These are phyloP conservation scores for Daphoenositta chrysoptera DNA, from an alignment of 2,113 vertebrate genomes.

Conservation along the genomic window DNA sequence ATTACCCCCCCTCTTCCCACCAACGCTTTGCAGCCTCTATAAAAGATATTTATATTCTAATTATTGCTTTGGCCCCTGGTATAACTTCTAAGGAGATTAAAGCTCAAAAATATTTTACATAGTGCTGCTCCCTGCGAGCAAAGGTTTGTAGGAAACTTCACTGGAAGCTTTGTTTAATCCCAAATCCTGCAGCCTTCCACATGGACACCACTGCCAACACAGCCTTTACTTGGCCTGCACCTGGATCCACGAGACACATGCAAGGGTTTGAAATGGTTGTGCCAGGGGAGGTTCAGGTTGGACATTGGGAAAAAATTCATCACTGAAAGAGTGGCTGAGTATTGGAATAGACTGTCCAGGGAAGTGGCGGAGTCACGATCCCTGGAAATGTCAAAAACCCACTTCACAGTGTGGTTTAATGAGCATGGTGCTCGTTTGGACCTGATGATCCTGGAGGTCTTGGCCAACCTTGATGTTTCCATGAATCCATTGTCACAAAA, in stretches of 20 bases:
- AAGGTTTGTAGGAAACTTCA: not conserved
- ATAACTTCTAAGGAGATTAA: not conserved
- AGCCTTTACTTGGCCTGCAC: no score
- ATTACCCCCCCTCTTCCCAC: not conserved
- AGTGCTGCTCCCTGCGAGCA: not conserved
- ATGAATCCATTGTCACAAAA: not conserved
- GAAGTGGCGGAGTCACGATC: no score
- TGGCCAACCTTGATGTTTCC: not conserved
- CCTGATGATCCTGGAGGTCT: not conserved
- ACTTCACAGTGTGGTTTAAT: not conserved
- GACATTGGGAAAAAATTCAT: not conserved
- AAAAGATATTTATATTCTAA: constrained; percentile 50
- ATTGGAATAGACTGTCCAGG: not conserved
- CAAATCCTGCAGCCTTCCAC: not conserved
- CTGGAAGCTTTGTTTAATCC: not conserved
- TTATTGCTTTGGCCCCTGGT: not conserved
- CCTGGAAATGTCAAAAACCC: not conserved
- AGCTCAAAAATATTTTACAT: not conserved
- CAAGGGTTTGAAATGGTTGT: not conserved
- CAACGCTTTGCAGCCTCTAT: not conserved
- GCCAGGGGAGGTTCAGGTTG: not conserved
- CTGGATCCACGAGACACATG: fast-evolving
- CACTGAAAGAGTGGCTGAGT: not conserved
- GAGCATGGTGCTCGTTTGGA: not conserved
- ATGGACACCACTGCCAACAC: not conserved